Conservation (phyloP, 2,113 vertebrate species). For the Synchiropus splendidus region DNA sequence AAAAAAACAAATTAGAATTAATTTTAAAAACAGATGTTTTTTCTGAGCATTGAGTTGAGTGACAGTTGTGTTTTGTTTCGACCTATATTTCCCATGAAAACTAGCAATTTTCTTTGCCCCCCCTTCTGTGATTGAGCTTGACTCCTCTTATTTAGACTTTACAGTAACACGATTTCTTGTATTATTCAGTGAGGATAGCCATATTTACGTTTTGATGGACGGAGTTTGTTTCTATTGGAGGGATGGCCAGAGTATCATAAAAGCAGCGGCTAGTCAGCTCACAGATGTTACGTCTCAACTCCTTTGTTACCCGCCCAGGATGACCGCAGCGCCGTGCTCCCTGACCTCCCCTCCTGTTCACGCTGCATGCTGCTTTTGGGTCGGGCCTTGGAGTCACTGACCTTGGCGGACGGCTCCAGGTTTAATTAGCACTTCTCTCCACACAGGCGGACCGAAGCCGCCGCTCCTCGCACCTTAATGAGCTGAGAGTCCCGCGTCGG, state of each 20-base stretch:
- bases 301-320: conserved; percentile 16
- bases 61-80: no score
- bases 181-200: no score
- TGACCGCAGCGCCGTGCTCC: conserved; percentile 10
- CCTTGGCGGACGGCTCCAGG: conserved; percentile 35
- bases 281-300: conserved; percentile 24
- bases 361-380: conserved; percentile 24
- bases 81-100: no score
- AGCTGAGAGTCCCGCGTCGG: conserved; percentile 3
- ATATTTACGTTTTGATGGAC: no score
- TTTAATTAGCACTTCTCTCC: conserved; percentile 51
- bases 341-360: conserved; percentile 31
- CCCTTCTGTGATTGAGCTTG: no score
- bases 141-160: no score
- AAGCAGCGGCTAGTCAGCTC: conserved; percentile 13
- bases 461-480: conserved; percentile 33
- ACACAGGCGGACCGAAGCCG: conserved; percentile 10
- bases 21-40: no score
- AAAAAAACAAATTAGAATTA: no score
- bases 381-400: conserved; percentile 28
- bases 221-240: no score
- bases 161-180: no score
- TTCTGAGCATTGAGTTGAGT: no score
- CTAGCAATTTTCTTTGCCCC: no score
- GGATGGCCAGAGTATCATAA: background rate